Conservation (phyloP, 2,797 vertebrate species). For the Caiman crocodilus region DNA sequence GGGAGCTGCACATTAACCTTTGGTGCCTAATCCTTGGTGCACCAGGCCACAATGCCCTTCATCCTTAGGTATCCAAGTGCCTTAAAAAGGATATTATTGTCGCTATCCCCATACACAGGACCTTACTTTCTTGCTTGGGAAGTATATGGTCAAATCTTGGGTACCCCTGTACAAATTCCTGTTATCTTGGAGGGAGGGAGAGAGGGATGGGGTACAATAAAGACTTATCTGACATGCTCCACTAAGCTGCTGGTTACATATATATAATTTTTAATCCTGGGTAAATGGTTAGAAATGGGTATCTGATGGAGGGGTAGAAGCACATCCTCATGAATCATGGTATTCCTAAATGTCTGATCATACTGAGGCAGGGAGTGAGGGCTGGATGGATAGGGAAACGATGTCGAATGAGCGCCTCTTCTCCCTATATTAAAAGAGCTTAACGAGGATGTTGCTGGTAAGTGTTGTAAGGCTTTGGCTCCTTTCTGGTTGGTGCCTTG, state of each 20-base stretch:
- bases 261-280: background rate
- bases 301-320: background rate
- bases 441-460: too few relatives aligned
- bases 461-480: too few relatives aligned
- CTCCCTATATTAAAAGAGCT: background rate
- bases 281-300: background rate
- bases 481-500: too few relatives aligned
- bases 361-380: accelerated
- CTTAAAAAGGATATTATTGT: too few relatives aligned
- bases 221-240: background rate
- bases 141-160: background rate
- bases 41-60: too few relatives aligned
- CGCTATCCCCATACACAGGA: background rate
- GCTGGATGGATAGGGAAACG: background rate
- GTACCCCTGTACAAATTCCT: background rate
- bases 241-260: background rate
- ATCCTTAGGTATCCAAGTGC: too few relatives aligned
- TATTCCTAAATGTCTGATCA: background rate
- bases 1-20: too few relatives aligned
- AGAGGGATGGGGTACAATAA: background rate
- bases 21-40: too few relatives aligned
- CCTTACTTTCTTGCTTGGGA: background rate
- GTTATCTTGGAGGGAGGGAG: background rate
- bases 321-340: background rate
- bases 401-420: background rate